phyloP scores from a whole-genome alignment of 2,797 vertebrate species.

The Anableps anableps region DNA sequence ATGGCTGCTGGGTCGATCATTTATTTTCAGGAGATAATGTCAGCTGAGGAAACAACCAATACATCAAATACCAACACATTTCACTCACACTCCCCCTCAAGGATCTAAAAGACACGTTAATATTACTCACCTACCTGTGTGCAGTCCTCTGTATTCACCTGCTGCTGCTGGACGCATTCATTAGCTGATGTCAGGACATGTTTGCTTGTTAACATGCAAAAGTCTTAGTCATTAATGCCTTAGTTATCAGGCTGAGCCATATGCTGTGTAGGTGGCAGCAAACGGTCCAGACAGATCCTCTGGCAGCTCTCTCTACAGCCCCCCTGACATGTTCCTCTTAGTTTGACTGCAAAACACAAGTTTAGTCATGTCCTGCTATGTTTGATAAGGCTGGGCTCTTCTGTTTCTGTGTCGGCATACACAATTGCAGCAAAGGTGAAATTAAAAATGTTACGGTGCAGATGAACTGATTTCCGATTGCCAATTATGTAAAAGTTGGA shows the following conservation, averaged over 20 bases:
- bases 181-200: slow-evolving; percentile 55
- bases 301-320: slow-evolving; percentile 24
- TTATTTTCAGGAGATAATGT: slow-evolving; percentile 30
- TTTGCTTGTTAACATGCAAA: slow-evolving; percentile 47
- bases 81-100: slow-evolving; percentile 1
- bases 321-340: slow-evolving; percentile 28
- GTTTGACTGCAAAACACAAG: slow-evolving; percentile 33
- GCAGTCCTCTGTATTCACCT: slow-evolving; percentile 10
- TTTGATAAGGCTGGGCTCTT: slow-evolving; percentile 34
- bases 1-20: background rate
- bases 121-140: slow-evolving; percentile 14
- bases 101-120: slow-evolving; percentile 20
- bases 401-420: background rate
- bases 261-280: slow-evolving; percentile 61
- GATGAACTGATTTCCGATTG: background rate
- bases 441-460: background rate
- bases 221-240: slow-evolving; percentile 32
- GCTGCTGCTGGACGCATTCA: slow-evolving; percentile 24
- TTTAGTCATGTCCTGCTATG: slow-evolving; percentile 10
- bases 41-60: slow-evolving; percentile 23
- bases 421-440: background rate
- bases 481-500: background rate
- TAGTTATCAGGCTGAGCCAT: slow-evolving; percentile 58
- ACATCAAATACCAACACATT: slow-evolving; percentile 36
- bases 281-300: slow-evolving; percentile 44